Base-by-base conservation (phyloP, 2,888 invertebrate species). In the Serrognathus titanus region DNA sequence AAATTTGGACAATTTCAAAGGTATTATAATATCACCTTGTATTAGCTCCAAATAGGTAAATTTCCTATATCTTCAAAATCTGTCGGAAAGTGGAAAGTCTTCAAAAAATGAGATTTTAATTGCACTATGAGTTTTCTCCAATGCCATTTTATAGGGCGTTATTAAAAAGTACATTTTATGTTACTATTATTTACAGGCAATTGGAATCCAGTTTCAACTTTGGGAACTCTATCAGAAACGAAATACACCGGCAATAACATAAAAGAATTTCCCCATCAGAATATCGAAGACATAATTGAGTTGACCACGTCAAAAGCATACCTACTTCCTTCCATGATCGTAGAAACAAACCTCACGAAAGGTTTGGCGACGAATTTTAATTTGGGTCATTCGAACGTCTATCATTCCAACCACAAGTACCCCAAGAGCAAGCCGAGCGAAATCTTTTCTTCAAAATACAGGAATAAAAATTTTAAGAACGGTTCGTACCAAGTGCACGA, bases 301-400 rank as follows among this genome's bases (percentile, higher is more conserved):
- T 36, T 57, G 7, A 57, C 57, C 10, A 57, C 57, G n/a, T 48
- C 57, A 8, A 53, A 53, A 38, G 53, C 57, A 1, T 53, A 57
- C 24, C 35, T 45, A 53, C 12, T 48, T 31, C 53, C 53, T 7
- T 31, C 49, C 3, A 53, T 46, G 11, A 57, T 57, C 36, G 31
- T 53, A 8, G 57, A 53, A 35, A 37, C 46, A 35, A 48, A 48
- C 11, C 13, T 38, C 1, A 48, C 31, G 2, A 38, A 37, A 3
- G 7, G 9, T 5, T 24, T 20, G 12, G 38, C 38, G 36, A 37
- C 46, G 12, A 45, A 38, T 50, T 55, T 51, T 16, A 45, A 38
- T 12, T 16, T 36, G 31, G 40, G 35, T 41, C 31, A 35, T 13
- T 53, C 37, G 9, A n/a, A 41, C 2, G 48, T 49, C 13, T 53